Base-by-base conservation (phyloP, 2,113 vertebrate genomes). In the Chaetodon trifascialis region DNA sequence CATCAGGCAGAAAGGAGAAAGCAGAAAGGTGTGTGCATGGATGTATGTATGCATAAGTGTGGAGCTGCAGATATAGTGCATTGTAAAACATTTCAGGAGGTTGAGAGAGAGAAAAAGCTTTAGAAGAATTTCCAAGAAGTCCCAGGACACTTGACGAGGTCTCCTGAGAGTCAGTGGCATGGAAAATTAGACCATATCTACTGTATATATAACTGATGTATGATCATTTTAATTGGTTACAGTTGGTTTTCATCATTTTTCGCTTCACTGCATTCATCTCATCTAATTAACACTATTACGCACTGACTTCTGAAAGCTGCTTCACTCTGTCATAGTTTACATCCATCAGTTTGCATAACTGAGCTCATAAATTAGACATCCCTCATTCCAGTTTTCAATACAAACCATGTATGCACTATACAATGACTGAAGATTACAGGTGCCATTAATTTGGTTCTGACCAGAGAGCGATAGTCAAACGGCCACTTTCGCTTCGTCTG, bases 191-290 rank as follows among this genome's bases (percentile, higher is more conserved):
- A 63, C 10, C 17, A 19, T 36, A 65, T 69, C 14, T 69, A 65
- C 36, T 19, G 21, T 23, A 40, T 23, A 46, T 56, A 52, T 56
- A 59, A 46, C 15, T 76, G 51, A 73, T 73, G 51, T 73, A 62
- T 76, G 49, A 52, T 74, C 5, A 40, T 66, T 86, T 78, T 78
- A 85, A 86, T 82, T 78, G 67, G 67, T 42, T 81, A 55, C 62
- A 67, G 76, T 80, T 81, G 51, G 70, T 60, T 82, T 68, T 62
- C 25, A 75, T 74, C 14, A 71, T 46, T 64, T 69, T 63, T 83
- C 60, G 64, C 70, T 79, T 71, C 17, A 21, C 55, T 76, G 69
- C 55, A 30, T 81, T 52, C 49, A 73, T 82, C 25, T 64, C 64
- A 46, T 60, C 51, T 63, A 66, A 76, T 80, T 85, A 73, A 81